These are phyloP conservation scores for Nysson spinosus DNA, from an alignment of 2,888 invertebrate species.

Conservation along the genomic window DNA sequence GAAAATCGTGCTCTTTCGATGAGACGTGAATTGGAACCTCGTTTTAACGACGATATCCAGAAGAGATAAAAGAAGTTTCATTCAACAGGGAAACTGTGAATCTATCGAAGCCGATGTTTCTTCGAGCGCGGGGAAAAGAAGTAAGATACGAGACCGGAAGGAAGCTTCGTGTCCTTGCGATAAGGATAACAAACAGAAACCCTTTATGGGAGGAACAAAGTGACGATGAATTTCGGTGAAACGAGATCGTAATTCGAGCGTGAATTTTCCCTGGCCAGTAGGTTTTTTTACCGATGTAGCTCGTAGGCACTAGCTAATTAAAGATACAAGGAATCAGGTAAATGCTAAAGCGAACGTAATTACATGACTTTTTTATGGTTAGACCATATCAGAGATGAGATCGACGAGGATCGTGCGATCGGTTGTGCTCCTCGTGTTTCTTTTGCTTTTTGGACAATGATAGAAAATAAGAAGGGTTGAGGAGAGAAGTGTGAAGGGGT, in stretches of 20 bases:
- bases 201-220: too few relatives aligned
- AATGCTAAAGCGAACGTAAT: slow-evolving; percentile 42
- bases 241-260: slow-evolving; percentile 31
- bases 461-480: not conserved
- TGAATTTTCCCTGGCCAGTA: slow-evolving; percentile 63
- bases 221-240: slow-evolving; percentile 1
- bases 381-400: slow-evolving; percentile 72
- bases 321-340: slow-evolving; percentile 49
- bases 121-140: too few relatives aligned
- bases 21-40: too few relatives aligned
- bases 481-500: slow-evolving; percentile 4
- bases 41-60: too few relatives aligned
- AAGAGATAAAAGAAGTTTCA: too few relatives aligned
- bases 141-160: too few relatives aligned
- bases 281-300: slow-evolving; percentile 73
- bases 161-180: too few relatives aligned
- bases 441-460: slow-evolving; percentile 10
- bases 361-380: slow-evolving; percentile 64
- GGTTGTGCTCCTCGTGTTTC: too few relatives aligned
- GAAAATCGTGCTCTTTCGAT: too few relatives aligned
- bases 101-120: too few relatives aligned
- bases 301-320: slow-evolving; percentile 68
- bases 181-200: slow-evolving; percentile 1
- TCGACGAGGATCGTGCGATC: slow-evolving; percentile 33
- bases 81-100: too few relatives aligned